Conservation (phyloP, 2,797 vertebrate genomes). For the Myiotriccus ornatus region DNA sequence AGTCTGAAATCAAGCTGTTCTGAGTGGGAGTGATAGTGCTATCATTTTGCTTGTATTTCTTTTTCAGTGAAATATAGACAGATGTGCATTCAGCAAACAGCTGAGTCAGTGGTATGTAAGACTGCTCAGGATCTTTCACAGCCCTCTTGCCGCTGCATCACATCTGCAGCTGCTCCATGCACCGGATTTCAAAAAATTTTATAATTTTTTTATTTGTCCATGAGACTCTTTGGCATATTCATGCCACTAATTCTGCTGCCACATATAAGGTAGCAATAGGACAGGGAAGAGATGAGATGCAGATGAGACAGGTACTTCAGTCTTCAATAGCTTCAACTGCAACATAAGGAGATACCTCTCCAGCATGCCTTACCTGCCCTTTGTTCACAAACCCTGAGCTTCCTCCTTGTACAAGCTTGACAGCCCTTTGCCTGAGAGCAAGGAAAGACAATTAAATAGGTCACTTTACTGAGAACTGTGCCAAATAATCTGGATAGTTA, state of each 20-base stretch:
- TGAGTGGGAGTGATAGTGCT: not conserved
- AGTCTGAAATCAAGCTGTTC: not conserved
- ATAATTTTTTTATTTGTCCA: not conserved
- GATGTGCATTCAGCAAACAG: not conserved
- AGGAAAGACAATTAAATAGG: not conserved
- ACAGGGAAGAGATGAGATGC: not conserved
- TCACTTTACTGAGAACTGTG: not conserved
- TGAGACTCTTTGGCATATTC: not conserved
- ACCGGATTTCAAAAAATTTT: not conserved
- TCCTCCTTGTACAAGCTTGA: not conserved
- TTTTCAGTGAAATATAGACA: not conserved
- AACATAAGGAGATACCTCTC: not conserved
- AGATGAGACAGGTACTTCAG: not conserved
- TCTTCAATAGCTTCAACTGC: not conserved
- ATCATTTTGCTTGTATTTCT: not conserved
- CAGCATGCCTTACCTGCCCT: not conserved
- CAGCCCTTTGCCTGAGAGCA: not conserved
- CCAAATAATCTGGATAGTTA: not conserved
- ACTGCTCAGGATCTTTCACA: not conserved
- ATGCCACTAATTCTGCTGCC: not conserved
- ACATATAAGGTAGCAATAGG: not conserved
- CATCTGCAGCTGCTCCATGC: not conserved
- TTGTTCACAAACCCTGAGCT: not conserved
- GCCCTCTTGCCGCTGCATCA: not conserved
- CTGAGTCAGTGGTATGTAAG: not conserved